Evolutionary conservation across 1,140 invertebrate genomes (phyloP).

Genomic region (Drosophila arawakana): DNA sequence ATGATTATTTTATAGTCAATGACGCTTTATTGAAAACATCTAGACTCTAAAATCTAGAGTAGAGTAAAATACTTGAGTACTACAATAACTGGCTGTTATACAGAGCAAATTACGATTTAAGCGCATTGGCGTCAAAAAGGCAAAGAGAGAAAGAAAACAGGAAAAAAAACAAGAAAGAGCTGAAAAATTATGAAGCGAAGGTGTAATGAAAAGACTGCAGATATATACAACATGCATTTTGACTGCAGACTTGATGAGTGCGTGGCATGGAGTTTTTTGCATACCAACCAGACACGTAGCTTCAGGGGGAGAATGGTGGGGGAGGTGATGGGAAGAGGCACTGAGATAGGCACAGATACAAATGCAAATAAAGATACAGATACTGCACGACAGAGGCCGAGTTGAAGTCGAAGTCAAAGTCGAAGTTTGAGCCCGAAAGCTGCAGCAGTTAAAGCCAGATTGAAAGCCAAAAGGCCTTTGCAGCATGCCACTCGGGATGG

Average conservation of each 20-base stretch:
- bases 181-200: constrained; percentile 63
- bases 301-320: no score
- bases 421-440: background rate
- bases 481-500: constrained; percentile 67
- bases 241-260: constrained; percentile 38
- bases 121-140: constrained; percentile 42
- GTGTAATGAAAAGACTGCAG: constrained; percentile 58
- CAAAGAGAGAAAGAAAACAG: background rate
- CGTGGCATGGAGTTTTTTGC: constrained; percentile 53
- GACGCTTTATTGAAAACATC: no score
- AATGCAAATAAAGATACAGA: constrained; percentile 17
- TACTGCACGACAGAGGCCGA: constrained; percentile 8
- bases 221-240: constrained; percentile 35
- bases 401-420: constrained; percentile 5
- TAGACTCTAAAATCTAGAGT: background rate
- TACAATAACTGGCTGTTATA: constrained; percentile 14
- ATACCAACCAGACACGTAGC: constrained; percentile 45
- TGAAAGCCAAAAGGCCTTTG: constrained; percentile 36
- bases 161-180: constrained; percentile 30
- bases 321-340: background rate
- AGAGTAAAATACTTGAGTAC: no score
- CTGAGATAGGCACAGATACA: constrained; percentile 3
- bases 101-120: constrained; percentile 1
- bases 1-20: no score
- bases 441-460: constrained; percentile 28